phyloP scores from a whole-genome alignment of 2,888 invertebrate genomes.

The Stomorhina lunata region DNA sequence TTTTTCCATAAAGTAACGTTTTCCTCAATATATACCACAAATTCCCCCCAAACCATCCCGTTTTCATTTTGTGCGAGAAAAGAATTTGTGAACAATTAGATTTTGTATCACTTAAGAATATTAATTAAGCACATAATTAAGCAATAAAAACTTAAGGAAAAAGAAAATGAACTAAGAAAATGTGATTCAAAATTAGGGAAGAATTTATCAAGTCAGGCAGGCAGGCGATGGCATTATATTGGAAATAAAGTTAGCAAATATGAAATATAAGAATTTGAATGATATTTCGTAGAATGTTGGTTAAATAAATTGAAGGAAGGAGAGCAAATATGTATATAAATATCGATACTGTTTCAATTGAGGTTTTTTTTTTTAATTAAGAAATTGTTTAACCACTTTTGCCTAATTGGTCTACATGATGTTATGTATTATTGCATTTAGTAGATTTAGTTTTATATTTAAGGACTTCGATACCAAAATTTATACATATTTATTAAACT shows the following conservation, averaged over 20 bases:
- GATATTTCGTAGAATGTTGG: not conserved
- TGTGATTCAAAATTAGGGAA: not conserved
- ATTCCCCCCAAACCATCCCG: not conserved
- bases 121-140: constrained; percentile 58
- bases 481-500: not conserved
- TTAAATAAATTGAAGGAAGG: not conserved
- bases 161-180: not conserved
- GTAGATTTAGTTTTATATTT: no score
- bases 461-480: no score
- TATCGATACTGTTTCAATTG: not conserved
- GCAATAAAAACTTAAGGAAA: not conserved
- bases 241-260: constrained; percentile 13
- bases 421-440: no score
- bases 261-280: not conserved
- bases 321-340: not conserved
- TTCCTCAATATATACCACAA: not conserved
- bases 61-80: constrained; percentile 17
- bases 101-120: constrained; percentile 51
- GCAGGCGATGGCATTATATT: not conserved
- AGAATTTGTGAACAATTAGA: constrained; percentile 59
- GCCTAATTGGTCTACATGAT: not conserved
- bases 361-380: not conserved
- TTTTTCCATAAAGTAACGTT: not conserved
- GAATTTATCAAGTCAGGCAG: not conserved
- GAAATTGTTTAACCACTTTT: not conserved